phyloP scores from a whole-genome alignment of 2,113 vertebrate genomes.

The Poecilia latipinna region DNA sequence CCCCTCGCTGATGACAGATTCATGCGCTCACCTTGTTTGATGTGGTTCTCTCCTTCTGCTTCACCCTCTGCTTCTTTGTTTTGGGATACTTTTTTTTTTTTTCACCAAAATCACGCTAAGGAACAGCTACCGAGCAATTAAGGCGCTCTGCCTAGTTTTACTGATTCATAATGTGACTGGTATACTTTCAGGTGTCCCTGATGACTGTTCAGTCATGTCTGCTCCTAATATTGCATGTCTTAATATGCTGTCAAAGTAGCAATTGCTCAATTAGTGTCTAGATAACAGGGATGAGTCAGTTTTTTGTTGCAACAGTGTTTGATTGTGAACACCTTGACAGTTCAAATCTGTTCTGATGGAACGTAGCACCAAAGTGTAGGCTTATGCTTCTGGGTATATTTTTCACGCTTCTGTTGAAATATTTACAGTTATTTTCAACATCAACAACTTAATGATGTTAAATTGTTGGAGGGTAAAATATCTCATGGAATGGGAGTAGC shows the following conservation, averaged over 20 bases:
- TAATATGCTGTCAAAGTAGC: neutral
- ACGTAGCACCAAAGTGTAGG: no score
- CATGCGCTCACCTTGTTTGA: constrained; percentile 72
- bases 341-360: no score
- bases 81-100: constrained; percentile 54
- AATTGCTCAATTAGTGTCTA: neutral
- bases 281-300: neutral
- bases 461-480: neutral
- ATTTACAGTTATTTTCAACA: neutral
- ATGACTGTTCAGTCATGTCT: constrained; percentile 39
- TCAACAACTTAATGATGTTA: neutral
- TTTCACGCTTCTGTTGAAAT: neutral
- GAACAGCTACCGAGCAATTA: constrained; percentile 67
- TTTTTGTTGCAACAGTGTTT: neutral
- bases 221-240: constrained; percentile 26
- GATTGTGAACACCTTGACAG: no score
- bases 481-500: neutral
- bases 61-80: constrained; percentile 53
- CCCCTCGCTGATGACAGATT: constrained; percentile 80
- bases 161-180: constrained; percentile 62
- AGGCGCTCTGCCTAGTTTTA: constrained; percentile 66
- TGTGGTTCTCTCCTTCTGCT: constrained; percentile 70
- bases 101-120: constrained; percentile 52
- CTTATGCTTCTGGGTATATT: no score
- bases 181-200: constrained; percentile 45